These are phyloP conservation scores for Ptilorrhoa leucosticta DNA, from an alignment of 2,113 vertebrate species.

Conservation along the genomic window DNA sequence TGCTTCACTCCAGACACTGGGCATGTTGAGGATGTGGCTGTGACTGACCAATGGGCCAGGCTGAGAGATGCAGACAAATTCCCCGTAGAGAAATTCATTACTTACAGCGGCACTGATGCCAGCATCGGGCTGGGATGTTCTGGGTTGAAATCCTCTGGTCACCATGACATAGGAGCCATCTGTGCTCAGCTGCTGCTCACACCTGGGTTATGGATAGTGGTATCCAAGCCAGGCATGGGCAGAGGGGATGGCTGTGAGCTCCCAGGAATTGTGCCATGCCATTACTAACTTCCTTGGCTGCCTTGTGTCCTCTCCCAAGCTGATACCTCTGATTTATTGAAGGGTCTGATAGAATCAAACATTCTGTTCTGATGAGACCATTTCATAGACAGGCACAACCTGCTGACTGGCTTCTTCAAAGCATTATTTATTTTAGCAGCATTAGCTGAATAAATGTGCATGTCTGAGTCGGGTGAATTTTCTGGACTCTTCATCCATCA, in stretches of 20 bases:
- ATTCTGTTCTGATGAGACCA: not conserved
- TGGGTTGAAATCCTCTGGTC: not conserved
- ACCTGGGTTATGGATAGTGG: fast-evolving
- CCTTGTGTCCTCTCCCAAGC: not conserved
- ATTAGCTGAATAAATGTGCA: not conserved
- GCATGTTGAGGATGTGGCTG: not conserved
- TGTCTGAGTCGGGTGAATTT: not conserved
- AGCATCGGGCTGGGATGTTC: not conserved
- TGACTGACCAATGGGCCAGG: not conserved
- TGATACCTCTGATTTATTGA: not conserved
- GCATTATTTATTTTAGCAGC: not conserved
- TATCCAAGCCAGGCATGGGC: not conserved
- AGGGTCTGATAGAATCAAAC: not conserved
- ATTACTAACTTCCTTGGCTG: not conserved
- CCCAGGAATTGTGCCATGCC: not conserved
- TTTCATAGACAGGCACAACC: fast-evolving
- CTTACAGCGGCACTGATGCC: not conserved
- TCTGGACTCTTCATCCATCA: not conserved
- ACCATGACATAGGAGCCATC: not conserved
- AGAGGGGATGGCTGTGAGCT: not conserved
- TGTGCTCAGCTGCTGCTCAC: not conserved
- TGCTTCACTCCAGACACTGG: fast-evolving
- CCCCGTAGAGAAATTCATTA: fast-evolving
- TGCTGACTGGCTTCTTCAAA: not conserved
- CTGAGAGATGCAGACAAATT: not conserved